phyloP scores from a whole-genome alignment of 2,113 vertebrate species.

The Turdus rufiventris region DNA sequence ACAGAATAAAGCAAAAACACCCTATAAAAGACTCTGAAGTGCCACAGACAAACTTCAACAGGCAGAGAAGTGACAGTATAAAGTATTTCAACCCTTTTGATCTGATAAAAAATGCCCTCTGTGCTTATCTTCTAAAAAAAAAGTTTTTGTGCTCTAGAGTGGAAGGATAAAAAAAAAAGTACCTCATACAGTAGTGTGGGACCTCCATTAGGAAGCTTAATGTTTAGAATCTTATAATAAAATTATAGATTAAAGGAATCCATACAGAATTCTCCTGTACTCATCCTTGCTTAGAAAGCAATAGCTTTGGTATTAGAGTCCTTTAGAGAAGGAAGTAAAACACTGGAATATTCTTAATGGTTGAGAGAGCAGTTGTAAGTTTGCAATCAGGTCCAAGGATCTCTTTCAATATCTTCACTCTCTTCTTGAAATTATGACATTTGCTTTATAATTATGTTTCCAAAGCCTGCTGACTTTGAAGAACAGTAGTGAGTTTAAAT shows the following conservation, averaged over 20 bases:
- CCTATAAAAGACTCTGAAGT: not conserved
- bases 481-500: not conserved
- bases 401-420: not conserved
- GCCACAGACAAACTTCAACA: not conserved
- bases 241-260: not conserved
- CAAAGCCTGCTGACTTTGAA: not conserved
- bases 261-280: not conserved
- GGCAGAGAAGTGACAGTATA: not conserved
- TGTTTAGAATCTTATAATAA: not conserved
- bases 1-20: not conserved
- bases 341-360: not conserved
- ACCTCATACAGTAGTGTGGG: not conserved
- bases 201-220: not conserved
- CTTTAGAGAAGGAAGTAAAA: not conserved
- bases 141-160: not conserved
- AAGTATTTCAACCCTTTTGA: not conserved
- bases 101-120: not conserved
- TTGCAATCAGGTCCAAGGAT: not conserved
- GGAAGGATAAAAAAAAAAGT: not conserved
- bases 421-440: not conserved
- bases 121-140: not conserved
- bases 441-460: not conserved
- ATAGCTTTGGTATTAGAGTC: not conserved
- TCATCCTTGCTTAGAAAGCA: not conserved
- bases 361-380: not conserved